Percentiles rank a stretch among this genome's conserved stretches.
Conservation (phyloP, 2,797 vertebrate genomes). For the Mormyrus proboscirostris region DNA sequence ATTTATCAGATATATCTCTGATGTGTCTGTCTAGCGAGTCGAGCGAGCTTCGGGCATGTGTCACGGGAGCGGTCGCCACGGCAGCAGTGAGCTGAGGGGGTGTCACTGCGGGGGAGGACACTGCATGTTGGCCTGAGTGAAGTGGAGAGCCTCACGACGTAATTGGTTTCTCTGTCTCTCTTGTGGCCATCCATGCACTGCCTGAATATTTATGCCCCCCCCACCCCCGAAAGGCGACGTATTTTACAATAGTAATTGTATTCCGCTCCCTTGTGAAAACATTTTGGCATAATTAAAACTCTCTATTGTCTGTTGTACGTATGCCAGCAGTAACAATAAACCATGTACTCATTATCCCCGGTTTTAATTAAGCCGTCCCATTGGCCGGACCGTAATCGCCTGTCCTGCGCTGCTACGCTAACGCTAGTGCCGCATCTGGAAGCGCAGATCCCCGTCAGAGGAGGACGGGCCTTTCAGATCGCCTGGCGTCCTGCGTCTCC, state of each 20-base stretch:
- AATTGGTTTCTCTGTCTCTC: conserved; percentile 14
- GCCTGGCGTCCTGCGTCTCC: not conserved
- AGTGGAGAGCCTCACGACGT: not conserved
- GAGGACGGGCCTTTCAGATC: not conserved
- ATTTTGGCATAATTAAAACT: conserved; percentile 13
- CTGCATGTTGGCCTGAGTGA: not conserved
- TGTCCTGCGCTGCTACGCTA: not conserved
- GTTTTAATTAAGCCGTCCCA: not conserved
- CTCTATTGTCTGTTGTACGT: not conserved
- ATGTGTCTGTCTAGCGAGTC: not conserved
- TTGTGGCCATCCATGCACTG: not conserved
- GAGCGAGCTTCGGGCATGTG: not conserved
- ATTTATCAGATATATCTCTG: not conserved
- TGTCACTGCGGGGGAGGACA: not conserved
- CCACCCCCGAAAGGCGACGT: not conserved
- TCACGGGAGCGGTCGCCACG: not conserved
- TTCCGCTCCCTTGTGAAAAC: not conserved
- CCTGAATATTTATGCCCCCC: not conserved
- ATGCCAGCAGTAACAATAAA: not conserved
- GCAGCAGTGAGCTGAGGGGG: not conserved
- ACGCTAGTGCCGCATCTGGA: not conserved
- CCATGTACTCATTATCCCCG: not conserved
- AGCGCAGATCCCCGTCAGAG: not conserved
- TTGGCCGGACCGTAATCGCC: not conserved
- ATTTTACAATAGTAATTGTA: conserved; percentile 13